Evolutionary conservation across 2,113 vertebrate species (phyloP), one percentile per base, ranked within the genome.

Genomic region (Marcusenius ussheri): DNA sequence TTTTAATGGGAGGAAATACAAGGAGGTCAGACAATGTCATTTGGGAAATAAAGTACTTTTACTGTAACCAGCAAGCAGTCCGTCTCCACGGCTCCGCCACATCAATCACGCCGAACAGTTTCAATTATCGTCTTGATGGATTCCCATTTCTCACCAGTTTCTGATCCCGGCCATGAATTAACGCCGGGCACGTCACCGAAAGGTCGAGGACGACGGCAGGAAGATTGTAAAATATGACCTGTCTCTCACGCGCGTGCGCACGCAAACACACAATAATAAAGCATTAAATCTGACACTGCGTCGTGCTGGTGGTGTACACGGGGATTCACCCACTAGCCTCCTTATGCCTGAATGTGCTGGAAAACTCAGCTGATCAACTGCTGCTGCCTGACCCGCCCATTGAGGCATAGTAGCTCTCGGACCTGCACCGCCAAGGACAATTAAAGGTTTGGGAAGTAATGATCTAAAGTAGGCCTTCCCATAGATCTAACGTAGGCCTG

Each of bases 11-110:
- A 49, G 47, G 5, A 89, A 92, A 92, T 89, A 89, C 39, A 13
- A 39, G 47, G 88, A 92, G 92, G 93, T 93, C 91, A 91, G 45
- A 58, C 93, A 92, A 93, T 88, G 92, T 93, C 89, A 89, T 70
- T 9, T 24, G 39, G 58, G 88, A 88, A 90, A 91, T 85, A 90
- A 85, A 86, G 85, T 53, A 42, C 53, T 85, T 88, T 89, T 85
- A 87, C 35, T 80, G 83, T 89, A 91, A 58, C 27, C 88, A 0
- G 88, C 74, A 50, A 89, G 90, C 86, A 88, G 90, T 86, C 47
- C 50, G 35, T 88, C 90, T 87, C 62, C 85, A 51, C 90, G 74
- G 87, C 89, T 89, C 58, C 46, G 87, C 87, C 87, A 91, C 92
- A 93, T 92, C 92, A 91, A 92, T 91, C 92, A 91, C 53, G 83